Base-by-base conservation (phyloP, 1,140 invertebrate species). In the Brachionus manjavacas region DNA sequence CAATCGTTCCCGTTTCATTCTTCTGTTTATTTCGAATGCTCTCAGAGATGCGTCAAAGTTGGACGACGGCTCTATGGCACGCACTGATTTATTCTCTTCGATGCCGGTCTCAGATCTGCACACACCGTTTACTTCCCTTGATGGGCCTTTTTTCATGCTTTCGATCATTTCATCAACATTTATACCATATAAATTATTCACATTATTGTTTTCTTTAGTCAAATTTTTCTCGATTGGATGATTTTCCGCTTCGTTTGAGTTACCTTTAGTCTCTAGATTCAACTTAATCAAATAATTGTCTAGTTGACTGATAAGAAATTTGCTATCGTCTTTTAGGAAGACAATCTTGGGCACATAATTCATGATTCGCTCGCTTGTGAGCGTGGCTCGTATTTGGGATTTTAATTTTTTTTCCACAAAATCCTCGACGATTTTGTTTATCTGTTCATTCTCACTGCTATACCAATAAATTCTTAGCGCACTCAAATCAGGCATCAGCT, bases 11-110 rank as follows among this genome's bases (percentile, higher is more conserved):
- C 31, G n/a, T 64, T 16, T 81, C 9, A 81, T 43, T 81, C 79
- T 46, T 81, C 64, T 81, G 43, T 64, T 81, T 64, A 81, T 81
- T 81, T 81, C 79, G 39, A 81, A 81, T 0, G 79, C 49, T 81
- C 39, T 60, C 23, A 81, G 25, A 28, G 31, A 41, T 64, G 20
- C 1, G n/a, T 81, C 79, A 64, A 81, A 81, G 1, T 64, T 81
- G 8, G 79, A n/a, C 4, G 31, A 35, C 31, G 4, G 31, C 31
- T 35, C 31, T 35, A 35, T 6, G 4, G 31, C 7, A 35, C 31
- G 7, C 31, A 7, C 1, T 35, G 31, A 6, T 11, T 2, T 81
- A 25, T 11, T 43, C 25, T 39, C 52, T n/a, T n/a, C n/a, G n/a
- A n/a, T n/a, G 14, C 23, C 4, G 35, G 41, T n/a, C 0, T 46